Percentiles rank a stretch among this genome's conserved stretches.
Evolutionary conservation across 2,113 vertebrate species (phyloP).

Genomic region (Rhynchomys soricoides): DNA sequence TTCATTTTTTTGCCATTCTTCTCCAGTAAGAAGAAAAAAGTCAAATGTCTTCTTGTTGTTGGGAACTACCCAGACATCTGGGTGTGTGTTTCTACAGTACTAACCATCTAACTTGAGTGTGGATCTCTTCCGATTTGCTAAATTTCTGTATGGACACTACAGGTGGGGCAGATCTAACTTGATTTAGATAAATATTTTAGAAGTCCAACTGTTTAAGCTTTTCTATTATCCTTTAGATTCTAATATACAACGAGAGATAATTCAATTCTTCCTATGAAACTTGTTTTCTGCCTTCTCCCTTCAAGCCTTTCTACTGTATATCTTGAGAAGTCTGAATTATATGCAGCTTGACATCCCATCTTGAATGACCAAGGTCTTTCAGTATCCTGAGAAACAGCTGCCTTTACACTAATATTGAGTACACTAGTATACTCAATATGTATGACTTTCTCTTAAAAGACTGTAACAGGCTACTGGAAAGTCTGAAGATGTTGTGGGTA

Average conservation of each 20-base stretch:
- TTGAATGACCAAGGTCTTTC: background rate
- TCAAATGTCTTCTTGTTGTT: conserved; percentile 52
- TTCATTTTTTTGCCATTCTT: conserved; percentile 13
- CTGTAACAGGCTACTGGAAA: fast-evolving
- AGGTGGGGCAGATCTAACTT: background rate
- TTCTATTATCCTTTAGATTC: background rate
- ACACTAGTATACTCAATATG: background rate
- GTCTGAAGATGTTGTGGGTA: background rate
- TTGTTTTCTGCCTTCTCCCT: background rate
- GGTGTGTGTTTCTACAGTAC: background rate
- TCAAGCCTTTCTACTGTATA: background rate
- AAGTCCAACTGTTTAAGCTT: background rate
- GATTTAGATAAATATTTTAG: background rate
- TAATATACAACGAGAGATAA: background rate
- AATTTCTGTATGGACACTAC: background rate
- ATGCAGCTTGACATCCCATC: background rate
- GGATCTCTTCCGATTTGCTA: background rate
- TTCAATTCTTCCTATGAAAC: background rate
- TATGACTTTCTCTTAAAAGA: background rate
- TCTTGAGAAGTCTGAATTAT: background rate
- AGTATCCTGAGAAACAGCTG: background rate
- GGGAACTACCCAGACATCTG: conserved; percentile 62
- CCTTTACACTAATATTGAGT: too few species aligned
- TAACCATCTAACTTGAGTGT: background rate
- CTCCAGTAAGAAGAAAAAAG: conserved; percentile 46